A percentile compares a stretch with the other conserved stretches of the same genome.
phyloP scores from a whole-genome alignment of 1,140 invertebrate genomes.

The Rhopalosiphum maidis region DNA sequence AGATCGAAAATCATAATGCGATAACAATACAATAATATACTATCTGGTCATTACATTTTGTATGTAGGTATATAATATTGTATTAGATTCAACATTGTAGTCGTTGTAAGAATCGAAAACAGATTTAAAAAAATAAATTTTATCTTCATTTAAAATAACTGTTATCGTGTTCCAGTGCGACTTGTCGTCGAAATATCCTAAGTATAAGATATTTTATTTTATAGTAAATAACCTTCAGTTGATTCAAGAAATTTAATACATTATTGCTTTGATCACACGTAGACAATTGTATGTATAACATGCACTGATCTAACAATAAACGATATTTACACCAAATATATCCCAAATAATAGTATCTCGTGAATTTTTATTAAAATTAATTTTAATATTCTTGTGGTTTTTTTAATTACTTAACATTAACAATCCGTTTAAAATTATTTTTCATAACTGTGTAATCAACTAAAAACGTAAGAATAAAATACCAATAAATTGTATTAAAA shows the following conservation, averaged over 20 bases:
- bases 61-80: not conserved
- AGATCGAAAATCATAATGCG: not conserved
- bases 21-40: not conserved
- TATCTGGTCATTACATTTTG: not conserved
- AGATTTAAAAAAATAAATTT: not conserved
- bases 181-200: not conserved
- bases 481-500: not conserved
- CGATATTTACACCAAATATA: not conserved
- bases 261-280: not conserved
- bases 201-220: slow-evolving; percentile 1
- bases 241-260: not conserved
- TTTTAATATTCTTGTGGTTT: not conserved
- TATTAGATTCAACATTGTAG: not conserved
- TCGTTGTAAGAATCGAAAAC: not conserved
- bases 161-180: not conserved
- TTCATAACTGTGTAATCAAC: not conserved
- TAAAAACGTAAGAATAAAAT: not conserved
- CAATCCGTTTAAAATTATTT: not conserved
- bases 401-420: not conserved
- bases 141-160: not conserved
- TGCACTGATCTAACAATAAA: not conserved
- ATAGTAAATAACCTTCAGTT: not conserved
- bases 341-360: too few species aligned
- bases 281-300: not conserved
- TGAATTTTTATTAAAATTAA: too few species aligned